Conservation (phyloP, 2,888 invertebrate genomes). For the Zygogramma bicolorata region DNA sequence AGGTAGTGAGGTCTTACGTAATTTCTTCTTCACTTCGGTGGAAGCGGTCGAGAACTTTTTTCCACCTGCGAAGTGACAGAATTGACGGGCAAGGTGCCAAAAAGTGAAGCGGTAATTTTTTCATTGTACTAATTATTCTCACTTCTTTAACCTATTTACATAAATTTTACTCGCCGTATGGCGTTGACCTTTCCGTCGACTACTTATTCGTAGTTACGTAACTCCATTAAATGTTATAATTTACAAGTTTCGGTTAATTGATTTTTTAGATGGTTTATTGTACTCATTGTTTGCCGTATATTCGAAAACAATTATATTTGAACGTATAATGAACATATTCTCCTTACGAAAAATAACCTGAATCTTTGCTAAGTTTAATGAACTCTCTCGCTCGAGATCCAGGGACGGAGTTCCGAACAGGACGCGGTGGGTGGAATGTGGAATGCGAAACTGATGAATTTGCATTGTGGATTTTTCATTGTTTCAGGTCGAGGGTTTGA, state of each 20-base stretch:
- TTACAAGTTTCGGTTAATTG: slow-evolving; percentile 30
- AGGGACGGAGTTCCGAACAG: background rate
- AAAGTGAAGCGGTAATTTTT: slow-evolving; percentile 27
- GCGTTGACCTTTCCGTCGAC: slow-evolving; percentile 36
- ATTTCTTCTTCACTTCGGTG: background rate
- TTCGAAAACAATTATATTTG: slow-evolving; percentile 17
- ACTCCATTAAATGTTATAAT: slow-evolving; percentile 27
- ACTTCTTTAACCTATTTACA: slow-evolving; percentile 37
- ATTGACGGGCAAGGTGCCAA: slow-evolving; percentile 16
- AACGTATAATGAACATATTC: background rate
- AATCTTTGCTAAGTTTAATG: slow-evolving; percentile 23
- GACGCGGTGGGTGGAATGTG: background rate
- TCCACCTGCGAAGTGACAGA: background rate
- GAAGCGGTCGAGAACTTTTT: background rate
- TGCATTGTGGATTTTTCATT: too few relatives aligned
- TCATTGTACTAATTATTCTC: slow-evolving; percentile 35
- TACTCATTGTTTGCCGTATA: slow-evolving; percentile 17
- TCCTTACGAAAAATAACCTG: slow-evolving; percentile 20
- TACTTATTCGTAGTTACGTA: slow-evolving; percentile 28
- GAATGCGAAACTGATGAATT: too few relatives aligned
- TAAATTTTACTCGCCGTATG: slow-evolving; percentile 32
- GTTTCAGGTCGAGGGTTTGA: too few relatives aligned
- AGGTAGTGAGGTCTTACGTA: background rate
- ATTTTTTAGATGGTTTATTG: slow-evolving; percentile 12
- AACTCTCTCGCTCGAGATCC: slow-evolving; percentile 12